Conservation (phyloP, 2,888 invertebrate species). For the Pseudolycoriella hygida region DNA sequence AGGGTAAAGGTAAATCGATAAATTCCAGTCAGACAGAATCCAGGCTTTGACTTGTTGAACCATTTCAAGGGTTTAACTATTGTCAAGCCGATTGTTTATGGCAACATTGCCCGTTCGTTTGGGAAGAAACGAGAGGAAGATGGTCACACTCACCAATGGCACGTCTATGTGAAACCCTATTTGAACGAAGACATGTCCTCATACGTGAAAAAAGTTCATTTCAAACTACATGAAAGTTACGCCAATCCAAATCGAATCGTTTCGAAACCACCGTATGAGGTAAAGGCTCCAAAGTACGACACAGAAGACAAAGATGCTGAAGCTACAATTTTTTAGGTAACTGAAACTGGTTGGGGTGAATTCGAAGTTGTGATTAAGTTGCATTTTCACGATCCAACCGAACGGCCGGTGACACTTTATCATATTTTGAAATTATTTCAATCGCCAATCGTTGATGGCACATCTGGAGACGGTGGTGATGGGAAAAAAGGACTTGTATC, state of each 20-base stretch:
- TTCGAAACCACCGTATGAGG: constrained; percentile 89
- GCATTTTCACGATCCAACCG: constrained; percentile 91
- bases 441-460: constrained; percentile 39
- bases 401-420: constrained; percentile 74
- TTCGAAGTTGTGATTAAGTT: constrained; percentile 97
- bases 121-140: constrained; percentile 94
- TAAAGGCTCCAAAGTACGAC: no score
- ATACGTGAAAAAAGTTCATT: constrained; percentile 90
- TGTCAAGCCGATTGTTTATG: constrained; percentile 90
- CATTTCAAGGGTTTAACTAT: constrained; percentile 60
- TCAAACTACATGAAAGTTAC: constrained; percentile 95
- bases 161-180: constrained; percentile 88
- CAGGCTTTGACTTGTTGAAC: constrained; percentile 6
- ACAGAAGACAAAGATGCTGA: no score
- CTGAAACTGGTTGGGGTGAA: constrained; percentile 99
- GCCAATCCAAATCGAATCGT: constrained; percentile 84
- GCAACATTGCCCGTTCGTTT: constrained; percentile 88
- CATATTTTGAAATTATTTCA: constrained; percentile 91
- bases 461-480: constrained; percentile 20
- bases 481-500: constrained; percentile 63
- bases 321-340: constrained; percentile 19
- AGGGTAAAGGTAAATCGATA: constrained; percentile 50
- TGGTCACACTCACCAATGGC: constrained; percentile 98
- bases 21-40: background rate
- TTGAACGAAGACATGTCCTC: constrained; percentile 84